phyloP scores from a whole-genome alignment of 2,113 vertebrate genomes.

The Porphyrio hochstetteri region DNA sequence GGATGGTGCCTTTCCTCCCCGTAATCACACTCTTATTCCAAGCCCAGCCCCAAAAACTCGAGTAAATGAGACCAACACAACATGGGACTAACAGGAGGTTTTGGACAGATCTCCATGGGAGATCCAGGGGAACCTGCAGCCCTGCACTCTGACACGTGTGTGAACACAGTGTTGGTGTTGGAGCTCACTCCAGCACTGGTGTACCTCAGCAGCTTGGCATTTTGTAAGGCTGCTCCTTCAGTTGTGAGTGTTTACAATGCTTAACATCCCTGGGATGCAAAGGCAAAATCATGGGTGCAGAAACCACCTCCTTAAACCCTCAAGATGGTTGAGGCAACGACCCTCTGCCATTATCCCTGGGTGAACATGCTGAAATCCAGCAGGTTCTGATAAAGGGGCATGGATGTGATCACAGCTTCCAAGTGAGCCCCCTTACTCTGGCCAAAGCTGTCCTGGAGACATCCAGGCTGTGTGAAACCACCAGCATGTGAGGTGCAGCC shows the following conservation, averaged over 20 bases:
- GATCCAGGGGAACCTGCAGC: not conserved
- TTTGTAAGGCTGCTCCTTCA: not conserved
- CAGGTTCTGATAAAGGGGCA: not conserved
- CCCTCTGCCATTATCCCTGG: not conserved
- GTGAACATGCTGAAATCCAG: not conserved
- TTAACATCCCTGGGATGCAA: not conserved
- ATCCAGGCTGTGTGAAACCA: not conserved
- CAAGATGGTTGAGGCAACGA: rapidly evolving
- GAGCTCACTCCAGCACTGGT: not conserved
- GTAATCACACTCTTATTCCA: rapidly evolving
- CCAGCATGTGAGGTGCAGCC: not conserved
- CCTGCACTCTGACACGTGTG: not conserved
- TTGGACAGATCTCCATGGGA: not conserved
- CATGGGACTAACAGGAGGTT: rapidly evolving
- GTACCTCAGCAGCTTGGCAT: not conserved
- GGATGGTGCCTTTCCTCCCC: not conserved
- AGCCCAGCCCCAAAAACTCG: not conserved
- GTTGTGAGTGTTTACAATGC: too few relatives aligned
- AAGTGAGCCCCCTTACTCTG: rapidly evolving
- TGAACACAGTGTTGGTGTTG: not conserved
- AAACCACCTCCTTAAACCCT: not conserved
- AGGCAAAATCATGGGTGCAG: not conserved
- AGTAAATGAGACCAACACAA: not conserved
- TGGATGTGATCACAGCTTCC: not conserved
- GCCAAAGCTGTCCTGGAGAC: not conserved